These are phyloP conservation scores for Nixonia krombeini DNA, from an alignment of 1,140 invertebrate species.

Conservation along the genomic window DNA sequence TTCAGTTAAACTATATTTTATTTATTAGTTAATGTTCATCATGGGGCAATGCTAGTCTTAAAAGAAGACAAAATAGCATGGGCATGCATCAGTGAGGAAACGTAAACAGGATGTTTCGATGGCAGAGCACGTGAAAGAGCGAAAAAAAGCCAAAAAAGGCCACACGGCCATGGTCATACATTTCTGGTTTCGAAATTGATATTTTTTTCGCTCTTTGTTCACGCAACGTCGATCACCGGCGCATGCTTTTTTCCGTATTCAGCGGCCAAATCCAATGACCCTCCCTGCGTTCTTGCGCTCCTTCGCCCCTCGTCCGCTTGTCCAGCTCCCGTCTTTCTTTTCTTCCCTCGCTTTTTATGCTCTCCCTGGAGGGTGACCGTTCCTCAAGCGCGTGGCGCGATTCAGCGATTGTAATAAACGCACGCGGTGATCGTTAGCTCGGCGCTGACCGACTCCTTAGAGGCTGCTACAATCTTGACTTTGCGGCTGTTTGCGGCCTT, in stretches of 20 bases:
- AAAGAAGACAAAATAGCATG: no score
- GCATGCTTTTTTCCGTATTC: conserved; percentile 55
- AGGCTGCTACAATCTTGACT: neutral
- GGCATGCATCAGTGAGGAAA: no score
- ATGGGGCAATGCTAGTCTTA: no score
- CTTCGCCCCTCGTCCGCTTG: conserved; percentile 44
- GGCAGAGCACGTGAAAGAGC: neutral
- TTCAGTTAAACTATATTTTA: no score
- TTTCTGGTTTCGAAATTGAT: conserved; percentile 60
- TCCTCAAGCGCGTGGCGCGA: conserved; percentile 49
- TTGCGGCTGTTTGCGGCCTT: neutral
- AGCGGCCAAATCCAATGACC: conserved; percentile 52
- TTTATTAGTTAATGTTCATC: no score
- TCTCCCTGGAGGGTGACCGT: conserved; percentile 26
- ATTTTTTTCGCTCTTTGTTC: conserved; percentile 59
- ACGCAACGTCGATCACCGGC: conserved; percentile 37
- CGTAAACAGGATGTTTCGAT: no score
- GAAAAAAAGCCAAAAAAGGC: conserved; percentile 13
- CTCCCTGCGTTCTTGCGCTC: conserved; percentile 40
- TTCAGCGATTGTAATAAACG: conserved; percentile 52
- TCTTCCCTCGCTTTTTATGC: conserved; percentile 44
- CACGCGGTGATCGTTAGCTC: conserved; percentile 2
- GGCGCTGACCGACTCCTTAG: neutral
- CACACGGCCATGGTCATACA: conserved; percentile 41
- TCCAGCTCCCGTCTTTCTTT: conserved; percentile 15